Evolutionary conservation across 1,140 invertebrate species (phyloP).

Genomic region (Drosophila yakuba): DNA sequence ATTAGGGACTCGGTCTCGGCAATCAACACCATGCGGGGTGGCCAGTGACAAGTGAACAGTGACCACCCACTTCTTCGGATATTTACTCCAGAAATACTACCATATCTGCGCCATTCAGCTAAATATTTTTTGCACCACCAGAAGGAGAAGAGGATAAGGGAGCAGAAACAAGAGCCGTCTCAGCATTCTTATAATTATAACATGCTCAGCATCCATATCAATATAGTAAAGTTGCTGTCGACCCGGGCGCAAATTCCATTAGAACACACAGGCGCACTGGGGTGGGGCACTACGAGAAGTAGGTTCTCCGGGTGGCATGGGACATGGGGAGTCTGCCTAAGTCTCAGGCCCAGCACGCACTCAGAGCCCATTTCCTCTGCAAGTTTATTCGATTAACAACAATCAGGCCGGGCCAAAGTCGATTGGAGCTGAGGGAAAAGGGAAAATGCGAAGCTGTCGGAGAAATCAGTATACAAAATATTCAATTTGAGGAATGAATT

Average conservation of each 20-base stretch:
- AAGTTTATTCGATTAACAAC: slow-evolving; percentile 78
- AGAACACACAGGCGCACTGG: slow-evolving; percentile 27
- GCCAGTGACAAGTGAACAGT: neutral
- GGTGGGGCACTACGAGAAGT: too few relatives aligned
- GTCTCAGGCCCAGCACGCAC: slow-evolving; percentile 60
- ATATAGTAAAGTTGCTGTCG: slow-evolving; percentile 57
- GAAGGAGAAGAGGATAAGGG: neutral
- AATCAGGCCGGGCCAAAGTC: slow-evolving; percentile 53
- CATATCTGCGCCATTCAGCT: slow-evolving; percentile 53
- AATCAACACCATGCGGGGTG: slow-evolving; percentile 49
- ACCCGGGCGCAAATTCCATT: slow-evolving; percentile 73
- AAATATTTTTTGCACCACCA: slow-evolving; percentile 44
- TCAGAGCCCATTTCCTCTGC: slow-evolving; percentile 69
- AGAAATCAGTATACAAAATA: slow-evolving; percentile 11
- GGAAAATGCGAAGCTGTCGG: slow-evolving; percentile 4
- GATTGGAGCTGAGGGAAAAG: slow-evolving; percentile 37
- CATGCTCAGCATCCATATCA: slow-evolving; percentile 77
- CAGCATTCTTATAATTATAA: slow-evolving; percentile 81
- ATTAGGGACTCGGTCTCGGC: slow-evolving; percentile 50
- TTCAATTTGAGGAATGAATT: neutral
- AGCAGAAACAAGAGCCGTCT: slow-evolving; percentile 55
- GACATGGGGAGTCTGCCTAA: slow-evolving; percentile 11
- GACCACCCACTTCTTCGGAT: neutral
- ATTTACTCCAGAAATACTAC: slow-evolving; percentile 10
- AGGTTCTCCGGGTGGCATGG: neutral